Percentiles rank a stretch among this genome's conserved stretches.
These are phyloP conservation scores for Coenobita brevimanus DNA, from an alignment of 1,140 invertebrate species.

Conservation along the genomic window DNA sequence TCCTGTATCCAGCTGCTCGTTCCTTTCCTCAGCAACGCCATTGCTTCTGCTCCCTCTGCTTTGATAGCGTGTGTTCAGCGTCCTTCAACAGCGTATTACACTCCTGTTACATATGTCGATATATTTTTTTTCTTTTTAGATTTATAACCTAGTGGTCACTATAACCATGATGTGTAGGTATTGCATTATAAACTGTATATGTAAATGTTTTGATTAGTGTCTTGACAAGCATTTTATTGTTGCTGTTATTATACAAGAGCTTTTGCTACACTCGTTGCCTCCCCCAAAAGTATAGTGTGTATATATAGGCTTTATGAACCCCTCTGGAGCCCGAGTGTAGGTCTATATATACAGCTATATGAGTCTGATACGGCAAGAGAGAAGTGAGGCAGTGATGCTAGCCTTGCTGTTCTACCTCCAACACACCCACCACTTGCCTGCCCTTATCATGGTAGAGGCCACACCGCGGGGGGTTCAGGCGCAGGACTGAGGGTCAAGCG, in stretches of 20 bases:
- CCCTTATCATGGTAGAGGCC: conserved; percentile 32
- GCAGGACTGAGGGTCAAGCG: conserved; percentile 55
- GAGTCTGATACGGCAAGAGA: conserved; percentile 21
- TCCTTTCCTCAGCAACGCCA: too few species aligned
- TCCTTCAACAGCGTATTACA: too few species aligned
- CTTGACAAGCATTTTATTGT: neutral
- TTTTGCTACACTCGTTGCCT: conserved; percentile 19
- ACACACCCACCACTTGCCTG: neutral
- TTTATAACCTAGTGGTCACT: neutral
- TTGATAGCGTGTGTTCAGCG: too few species aligned
- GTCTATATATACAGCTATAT: conserved; percentile 51
- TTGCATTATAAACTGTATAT: neutral
- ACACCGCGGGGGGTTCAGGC: conserved; percentile 28
- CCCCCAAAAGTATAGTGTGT: conserved; percentile 16
- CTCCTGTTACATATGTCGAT: too few species aligned
- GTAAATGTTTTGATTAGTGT: neutral
- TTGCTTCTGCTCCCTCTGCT: too few species aligned
- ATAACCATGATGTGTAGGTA: neutral
- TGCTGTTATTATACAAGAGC: neutral
- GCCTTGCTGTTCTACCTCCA: neutral
- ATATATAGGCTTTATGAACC: conserved; percentile 26
- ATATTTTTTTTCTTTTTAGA: neutral
- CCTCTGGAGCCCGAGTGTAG: conserved; percentile 9
- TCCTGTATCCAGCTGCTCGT: too few species aligned
- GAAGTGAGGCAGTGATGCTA: conserved; percentile 15